phyloP scores from a whole-genome alignment of 2,888 invertebrate species.

The Drosophila mercatorum region DNA sequence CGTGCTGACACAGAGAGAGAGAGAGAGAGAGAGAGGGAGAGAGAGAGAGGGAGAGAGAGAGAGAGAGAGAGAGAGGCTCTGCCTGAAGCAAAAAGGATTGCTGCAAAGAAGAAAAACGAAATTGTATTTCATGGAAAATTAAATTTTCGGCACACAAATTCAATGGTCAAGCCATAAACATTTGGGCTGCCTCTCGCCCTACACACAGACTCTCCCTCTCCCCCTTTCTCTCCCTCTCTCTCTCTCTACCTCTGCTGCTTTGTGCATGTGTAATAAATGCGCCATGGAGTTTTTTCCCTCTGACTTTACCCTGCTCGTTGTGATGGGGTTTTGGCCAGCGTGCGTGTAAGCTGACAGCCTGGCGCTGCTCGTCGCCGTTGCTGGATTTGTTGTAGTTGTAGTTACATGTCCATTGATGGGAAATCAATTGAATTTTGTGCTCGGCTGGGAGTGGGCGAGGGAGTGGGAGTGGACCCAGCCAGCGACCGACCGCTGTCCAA shows the following conservation, averaged over 20 bases:
- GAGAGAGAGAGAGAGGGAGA: neutral
- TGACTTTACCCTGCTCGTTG: conserved; percentile 32
- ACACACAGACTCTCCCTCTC: no score
- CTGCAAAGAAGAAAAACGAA: conserved; percentile 31
- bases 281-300: conserved; percentile 30
- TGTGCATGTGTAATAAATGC: conserved; percentile 52
- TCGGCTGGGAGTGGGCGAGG: conserved; percentile 7
- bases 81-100: conserved; percentile 37
- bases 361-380: conserved; percentile 9
- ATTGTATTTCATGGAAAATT: conserved; percentile 70
- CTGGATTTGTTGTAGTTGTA: conserved; percentile 24
- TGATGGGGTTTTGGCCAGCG: conserved; percentile 32
- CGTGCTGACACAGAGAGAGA: neutral
- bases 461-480: neutral
- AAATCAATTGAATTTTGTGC: conserved; percentile 64
- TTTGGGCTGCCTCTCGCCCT: conserved; percentile 27
- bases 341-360: conserved; percentile 27
- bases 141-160: conserved; percentile 65
- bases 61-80: neutral
- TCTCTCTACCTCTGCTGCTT: neutral
- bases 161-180: conserved; percentile 63
- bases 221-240: neutral
- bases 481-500: conserved; percentile 29
- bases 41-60: neutral
- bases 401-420: conserved; percentile 58